Conservation (phyloP, 2,797 vertebrate species). For the Gallirallus australis region DNA sequence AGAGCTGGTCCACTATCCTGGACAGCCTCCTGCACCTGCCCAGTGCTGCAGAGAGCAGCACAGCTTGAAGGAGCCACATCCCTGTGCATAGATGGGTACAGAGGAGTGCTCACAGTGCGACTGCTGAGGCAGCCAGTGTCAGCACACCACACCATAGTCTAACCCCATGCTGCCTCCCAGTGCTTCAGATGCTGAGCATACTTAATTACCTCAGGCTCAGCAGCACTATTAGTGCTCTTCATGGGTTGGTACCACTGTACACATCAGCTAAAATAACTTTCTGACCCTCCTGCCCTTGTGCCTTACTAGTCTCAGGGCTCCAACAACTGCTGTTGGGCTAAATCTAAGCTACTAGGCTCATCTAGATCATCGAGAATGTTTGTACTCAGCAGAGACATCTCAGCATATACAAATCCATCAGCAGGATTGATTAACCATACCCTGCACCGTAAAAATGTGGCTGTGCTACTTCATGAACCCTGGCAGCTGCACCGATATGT, state of each 20-base stretch:
- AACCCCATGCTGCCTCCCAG: not conserved
- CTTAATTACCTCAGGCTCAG: not conserved
- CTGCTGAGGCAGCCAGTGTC: not conserved
- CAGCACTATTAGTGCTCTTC: not conserved
- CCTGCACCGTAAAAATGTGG: not conserved
- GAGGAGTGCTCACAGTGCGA: rapidly evolving
- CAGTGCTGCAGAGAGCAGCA: not conserved
- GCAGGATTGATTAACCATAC: not conserved
- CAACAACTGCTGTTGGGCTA: not conserved
- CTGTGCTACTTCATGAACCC: not conserved
- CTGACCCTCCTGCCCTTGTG: not conserved
- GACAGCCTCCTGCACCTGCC: rapidly evolving
- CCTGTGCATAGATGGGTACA: rapidly evolving
- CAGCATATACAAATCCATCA: not conserved
- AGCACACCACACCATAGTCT: not conserved
- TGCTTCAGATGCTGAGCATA: not conserved
- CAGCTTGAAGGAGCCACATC: rapidly evolving
- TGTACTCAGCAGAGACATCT: not conserved
- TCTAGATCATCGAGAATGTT: not conserved
- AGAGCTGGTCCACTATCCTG: not conserved
- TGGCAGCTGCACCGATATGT: not conserved
- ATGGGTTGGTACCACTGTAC: not conserved
- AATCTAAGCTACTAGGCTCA: not conserved
- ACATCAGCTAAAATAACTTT: not conserved
- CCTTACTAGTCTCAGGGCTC: not conserved